phyloP scores from a whole-genome alignment of 1,140 invertebrate genomes.

The Thrips palmi region DNA sequence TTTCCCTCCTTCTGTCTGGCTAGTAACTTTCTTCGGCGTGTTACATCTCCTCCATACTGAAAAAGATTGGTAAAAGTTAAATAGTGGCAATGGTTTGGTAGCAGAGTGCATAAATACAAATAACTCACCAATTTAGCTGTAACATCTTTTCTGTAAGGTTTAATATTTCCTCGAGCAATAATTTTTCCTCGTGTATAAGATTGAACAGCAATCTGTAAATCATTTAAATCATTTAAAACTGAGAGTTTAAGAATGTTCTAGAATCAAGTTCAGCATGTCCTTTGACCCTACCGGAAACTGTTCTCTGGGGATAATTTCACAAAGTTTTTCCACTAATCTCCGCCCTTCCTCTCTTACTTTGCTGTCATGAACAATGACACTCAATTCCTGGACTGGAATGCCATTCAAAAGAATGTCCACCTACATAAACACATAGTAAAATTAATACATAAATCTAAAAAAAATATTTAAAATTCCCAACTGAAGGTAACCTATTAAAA shows the following conservation, averaged over 20 bases:
- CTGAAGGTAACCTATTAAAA: too few relatives aligned
- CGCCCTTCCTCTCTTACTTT: slow-evolving; percentile 48
- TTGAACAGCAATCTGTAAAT: slow-evolving; percentile 60
- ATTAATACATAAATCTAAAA: not conserved
- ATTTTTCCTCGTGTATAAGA: slow-evolving; percentile 65
- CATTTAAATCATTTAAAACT: slow-evolving; percentile 9
- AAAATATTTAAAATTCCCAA: too few relatives aligned
- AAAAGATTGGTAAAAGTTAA: slow-evolving; percentile 22
- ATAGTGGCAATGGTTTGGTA: too few relatives aligned
- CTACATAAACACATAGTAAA: slow-evolving; percentile 9
- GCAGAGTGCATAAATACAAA: not conserved
- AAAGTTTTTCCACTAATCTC: slow-evolving; percentile 55
- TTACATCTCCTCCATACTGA: slow-evolving; percentile 85
- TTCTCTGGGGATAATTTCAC: slow-evolving; percentile 77
- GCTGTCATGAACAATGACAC: slow-evolving; percentile 55
- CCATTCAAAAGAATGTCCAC: slow-evolving; percentile 48
- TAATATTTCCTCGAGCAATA: slow-evolving; percentile 69
- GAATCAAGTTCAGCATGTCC: not conserved
- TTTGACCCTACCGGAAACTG: slow-evolving; percentile 39
- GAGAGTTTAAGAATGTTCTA: slow-evolving; percentile 1
- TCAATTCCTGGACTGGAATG: slow-evolving; percentile 66
- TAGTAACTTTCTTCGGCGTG: slow-evolving; percentile 74
- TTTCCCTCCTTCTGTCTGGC: slow-evolving; percentile 83
- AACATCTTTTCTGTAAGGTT: slow-evolving; percentile 80
- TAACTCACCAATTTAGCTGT: slow-evolving; percentile 25